A percentile compares a stretch with the other conserved stretches of the same genome.
Evolutionary conservation across 2,888 invertebrate species (phyloP).

Genomic region (Thyatira batis): DNA sequence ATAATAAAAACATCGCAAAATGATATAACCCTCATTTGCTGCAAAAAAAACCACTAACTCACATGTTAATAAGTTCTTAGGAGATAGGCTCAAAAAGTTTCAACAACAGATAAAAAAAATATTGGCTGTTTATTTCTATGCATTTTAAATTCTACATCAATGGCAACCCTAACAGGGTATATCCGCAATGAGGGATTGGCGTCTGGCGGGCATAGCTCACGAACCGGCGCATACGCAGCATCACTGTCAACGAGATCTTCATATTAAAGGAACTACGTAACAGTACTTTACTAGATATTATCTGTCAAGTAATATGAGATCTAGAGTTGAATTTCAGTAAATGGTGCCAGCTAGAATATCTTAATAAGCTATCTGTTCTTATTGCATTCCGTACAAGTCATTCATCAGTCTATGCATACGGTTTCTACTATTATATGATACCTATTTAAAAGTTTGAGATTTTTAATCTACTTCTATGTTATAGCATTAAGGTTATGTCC

Average conservation of each 20-base stretch:
- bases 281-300: slow-evolving; percentile 16
- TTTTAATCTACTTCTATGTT: too few relatives aligned
- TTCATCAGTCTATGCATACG: too few relatives aligned
- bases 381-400: not conserved
- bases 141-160: slow-evolving; percentile 3
- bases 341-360: not conserved
- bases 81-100: too few relatives aligned
- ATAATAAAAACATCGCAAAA: not conserved
- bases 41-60: too few relatives aligned
- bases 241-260: slow-evolving; percentile 23
- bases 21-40: not conserved
- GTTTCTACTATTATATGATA: too few relatives aligned
- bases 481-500: too few relatives aligned
- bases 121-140: too few relatives aligned
- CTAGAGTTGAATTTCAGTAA: not conserved
- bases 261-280: slow-evolving; percentile 28
- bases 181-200: slow-evolving; percentile 34
- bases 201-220: slow-evolving; percentile 41
- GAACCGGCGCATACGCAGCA: slow-evolving; percentile 36
- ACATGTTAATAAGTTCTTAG: too few relatives aligned
- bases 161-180: not conserved
- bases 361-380: not conserved
- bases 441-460: too few relatives aligned
- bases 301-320: not conserved
- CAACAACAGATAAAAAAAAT: too few relatives aligned